These are phyloP conservation scores for Dufourea novaeangliae DNA, from an alignment of 1,140 invertebrate genomes.

Conservation along the genomic window DNA sequence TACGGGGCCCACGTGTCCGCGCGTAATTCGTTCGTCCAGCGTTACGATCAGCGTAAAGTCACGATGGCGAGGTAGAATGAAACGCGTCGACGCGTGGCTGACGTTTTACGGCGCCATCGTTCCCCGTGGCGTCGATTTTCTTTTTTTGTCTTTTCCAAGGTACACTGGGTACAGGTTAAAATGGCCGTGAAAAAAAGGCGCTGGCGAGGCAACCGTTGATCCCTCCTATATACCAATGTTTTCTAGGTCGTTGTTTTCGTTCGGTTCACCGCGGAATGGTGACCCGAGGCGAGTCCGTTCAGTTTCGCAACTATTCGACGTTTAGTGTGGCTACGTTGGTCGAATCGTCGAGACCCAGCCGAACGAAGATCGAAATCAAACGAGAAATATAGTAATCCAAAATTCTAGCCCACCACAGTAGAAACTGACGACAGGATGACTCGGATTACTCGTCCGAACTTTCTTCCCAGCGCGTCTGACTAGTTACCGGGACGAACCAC, in stretches of 20 bases:
- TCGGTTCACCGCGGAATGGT: not conserved
- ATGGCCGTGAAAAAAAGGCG: not conserved
- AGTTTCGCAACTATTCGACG: not conserved
- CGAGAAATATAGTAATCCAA: not conserved
- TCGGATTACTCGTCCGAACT: constrained; percentile 9
- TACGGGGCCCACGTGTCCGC: not conserved
- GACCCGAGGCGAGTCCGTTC: not conserved
- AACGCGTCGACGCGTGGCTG: not conserved
- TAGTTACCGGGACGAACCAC: not conserved
- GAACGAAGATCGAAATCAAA: not conserved
- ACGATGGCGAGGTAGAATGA: not conserved
- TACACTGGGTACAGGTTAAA: not conserved
- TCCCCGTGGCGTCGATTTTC: not conserved
- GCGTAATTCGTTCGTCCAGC: not conserved
- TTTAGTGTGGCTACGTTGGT: not conserved
- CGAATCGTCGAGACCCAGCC: constrained; percentile 5
- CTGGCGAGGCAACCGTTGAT: too few relatives aligned
- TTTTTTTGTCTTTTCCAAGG: too few relatives aligned
- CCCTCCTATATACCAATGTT: too few relatives aligned
- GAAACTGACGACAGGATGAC: not conserved
- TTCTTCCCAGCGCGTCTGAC: not conserved
- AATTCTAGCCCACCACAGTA: not conserved
- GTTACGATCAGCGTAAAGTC: not conserved
- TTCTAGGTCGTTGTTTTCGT: not conserved
- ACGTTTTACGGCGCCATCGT: not conserved